Percentiles rank a stretch among this genome's conserved stretches.
Conservation (phyloP, 92 coral and sea anemone species). For the Bergia sp. region DNA sequence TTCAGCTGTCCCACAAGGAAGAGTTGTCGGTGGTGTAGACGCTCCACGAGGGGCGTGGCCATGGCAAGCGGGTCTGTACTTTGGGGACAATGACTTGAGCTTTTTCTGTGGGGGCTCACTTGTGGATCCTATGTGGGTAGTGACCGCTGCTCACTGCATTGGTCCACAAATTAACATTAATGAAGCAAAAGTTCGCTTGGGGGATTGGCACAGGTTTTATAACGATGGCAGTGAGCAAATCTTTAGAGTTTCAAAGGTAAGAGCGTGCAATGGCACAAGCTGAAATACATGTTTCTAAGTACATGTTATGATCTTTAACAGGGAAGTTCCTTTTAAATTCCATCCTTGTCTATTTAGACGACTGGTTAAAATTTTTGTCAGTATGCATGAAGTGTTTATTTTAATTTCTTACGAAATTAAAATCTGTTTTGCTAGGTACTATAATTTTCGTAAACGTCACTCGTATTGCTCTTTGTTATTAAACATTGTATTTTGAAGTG, state of each 20-base stretch:
- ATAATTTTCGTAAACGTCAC: no score
- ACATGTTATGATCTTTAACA: background rate
- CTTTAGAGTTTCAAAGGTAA: background rate
- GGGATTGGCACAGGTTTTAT: background rate
- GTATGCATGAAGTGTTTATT: no score
- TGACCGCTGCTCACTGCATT: constrained; percentile 54
- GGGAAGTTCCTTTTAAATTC: background rate
- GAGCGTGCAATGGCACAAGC: background rate
- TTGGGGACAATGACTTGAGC: background rate
- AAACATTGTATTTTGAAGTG: no score
- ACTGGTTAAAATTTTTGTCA: no score
- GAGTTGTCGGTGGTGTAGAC: constrained; percentile 35
- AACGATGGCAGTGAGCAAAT: constrained; percentile 17
- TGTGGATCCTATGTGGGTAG: constrained; percentile 27
- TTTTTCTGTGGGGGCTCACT: constrained; percentile 54
- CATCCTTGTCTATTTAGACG: no score
- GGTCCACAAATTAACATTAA: no score
- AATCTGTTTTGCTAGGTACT: no score
- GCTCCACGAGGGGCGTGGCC: constrained; percentile 52
- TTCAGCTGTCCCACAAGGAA: constrained; percentile 23
- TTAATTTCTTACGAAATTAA: no score
- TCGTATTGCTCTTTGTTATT: no score
- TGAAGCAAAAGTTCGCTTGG: no score
- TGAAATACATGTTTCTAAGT: background rate
- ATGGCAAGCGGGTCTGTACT: constrained; percentile 46